Base-by-base conservation (phyloP, 1,140 invertebrate genomes). In the Goniozus legneri region DNA sequence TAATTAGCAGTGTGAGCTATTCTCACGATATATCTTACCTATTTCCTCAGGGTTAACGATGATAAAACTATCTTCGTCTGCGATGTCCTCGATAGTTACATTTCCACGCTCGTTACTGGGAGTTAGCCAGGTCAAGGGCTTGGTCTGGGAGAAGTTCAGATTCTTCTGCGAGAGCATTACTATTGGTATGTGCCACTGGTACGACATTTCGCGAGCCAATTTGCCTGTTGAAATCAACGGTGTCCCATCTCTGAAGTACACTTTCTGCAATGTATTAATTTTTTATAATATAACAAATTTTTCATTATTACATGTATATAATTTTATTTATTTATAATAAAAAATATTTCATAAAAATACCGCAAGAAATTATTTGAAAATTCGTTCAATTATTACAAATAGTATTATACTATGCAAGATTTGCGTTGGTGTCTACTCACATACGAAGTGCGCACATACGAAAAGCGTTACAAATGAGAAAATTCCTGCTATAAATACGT, bases 11-110 rank as follows among this genome's bases (percentile, higher is more conserved):
- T 43, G 15, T 34, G 27, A 44, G n/a, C 31, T 16, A 34, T 16
- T 18, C n/a, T n/a, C n/a, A n/a, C n/a, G n/a, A n/a, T n/a, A 39
- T 20, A 33, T 27, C 24, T 60, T 73, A 85, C 84, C 86, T 55
- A 88, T 87, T 71, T 88, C 87, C 50, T 88, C 86, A n/a, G 85
- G 86, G 71, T 90, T 90, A 1, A 88, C 75, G 31, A 90, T 83
- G 34, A 89, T 79, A 51, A 88, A 89, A 20, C 80, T 57, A 14
- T 84, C 66, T 15, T 72, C 70, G 8, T 56, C 52, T 1, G 83
- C 79, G 55, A 83, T 64, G 46, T 82, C 68, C 2, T 50, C 21
- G 0, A 71, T 44, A 3, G 58, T 63, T 3, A 86, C 40, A 21
- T 61, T 69, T 16, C 33, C 43, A 7, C 16, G 31, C 41, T 27